phyloP scores from a whole-genome alignment of 1,140 invertebrate genomes.

The Onthophagus taurus region DNA sequence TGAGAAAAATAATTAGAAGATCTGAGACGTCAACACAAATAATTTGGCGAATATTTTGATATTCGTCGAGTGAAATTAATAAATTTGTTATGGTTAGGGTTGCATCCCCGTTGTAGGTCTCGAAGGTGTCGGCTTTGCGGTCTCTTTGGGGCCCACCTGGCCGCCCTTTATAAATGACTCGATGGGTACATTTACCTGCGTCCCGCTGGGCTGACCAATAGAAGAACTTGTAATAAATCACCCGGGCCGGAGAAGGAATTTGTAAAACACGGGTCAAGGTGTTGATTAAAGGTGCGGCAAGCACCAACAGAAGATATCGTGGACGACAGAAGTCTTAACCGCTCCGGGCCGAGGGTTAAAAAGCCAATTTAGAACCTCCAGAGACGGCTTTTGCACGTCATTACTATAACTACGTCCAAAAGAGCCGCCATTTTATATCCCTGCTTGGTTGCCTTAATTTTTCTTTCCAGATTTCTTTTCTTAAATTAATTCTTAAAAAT shows the following conservation, averaged over 20 bases:
- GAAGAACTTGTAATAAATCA: constrained; percentile 23
- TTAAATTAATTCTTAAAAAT: no score
- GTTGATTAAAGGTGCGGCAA: constrained; percentile 24
- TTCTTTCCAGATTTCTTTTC: no score
- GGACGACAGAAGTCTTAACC: constrained; percentile 15
- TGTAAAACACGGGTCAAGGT: constrained; percentile 25
- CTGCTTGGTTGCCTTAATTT: no score
- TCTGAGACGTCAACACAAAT: constrained; percentile 7
- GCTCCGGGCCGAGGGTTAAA: constrained; percentile 17
- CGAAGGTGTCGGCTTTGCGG: constrained; percentile 10
- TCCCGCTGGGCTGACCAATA: constrained; percentile 22
- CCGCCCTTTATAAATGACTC: constrained; percentile 22
- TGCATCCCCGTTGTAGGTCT: constrained; percentile 16
- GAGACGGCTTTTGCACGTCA: constrained; percentile 14
- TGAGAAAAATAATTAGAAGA: no score
- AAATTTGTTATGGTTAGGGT: constrained; percentile 22
- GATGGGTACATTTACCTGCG: constrained; percentile 21
- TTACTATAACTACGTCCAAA: constrained; percentile 12
- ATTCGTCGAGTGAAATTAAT: constrained; percentile 19
- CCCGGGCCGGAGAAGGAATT: constrained; percentile 21
- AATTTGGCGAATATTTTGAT: constrained; percentile 14
- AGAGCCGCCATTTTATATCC: no score
- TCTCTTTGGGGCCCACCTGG: constrained; percentile 19
- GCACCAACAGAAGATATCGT: constrained; percentile 14
- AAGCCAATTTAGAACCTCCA: constrained; percentile 16